Evolutionary conservation across 2,888 invertebrate species (phyloP).

Genomic region (Dynastes tityus): DNA sequence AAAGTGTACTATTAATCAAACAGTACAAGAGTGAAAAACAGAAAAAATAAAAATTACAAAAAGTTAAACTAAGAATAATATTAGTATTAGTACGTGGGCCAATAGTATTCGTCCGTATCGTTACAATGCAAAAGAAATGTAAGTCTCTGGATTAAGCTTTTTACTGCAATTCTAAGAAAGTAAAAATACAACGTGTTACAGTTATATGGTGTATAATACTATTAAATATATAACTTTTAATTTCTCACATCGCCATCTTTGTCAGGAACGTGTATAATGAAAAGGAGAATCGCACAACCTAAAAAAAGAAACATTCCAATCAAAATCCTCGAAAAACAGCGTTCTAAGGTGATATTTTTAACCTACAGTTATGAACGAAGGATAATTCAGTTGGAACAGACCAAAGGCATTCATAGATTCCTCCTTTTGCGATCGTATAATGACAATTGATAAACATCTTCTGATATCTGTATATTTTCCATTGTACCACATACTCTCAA

Average conservation of each 20-base stretch:
- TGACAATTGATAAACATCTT: constrained; percentile 50
- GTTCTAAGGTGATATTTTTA: neutral
- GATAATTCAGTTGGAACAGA: constrained; percentile 54
- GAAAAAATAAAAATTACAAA: too few relatives aligned
- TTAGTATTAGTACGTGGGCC: too few relatives aligned
- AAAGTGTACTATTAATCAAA: too few relatives aligned
- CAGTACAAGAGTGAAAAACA: too few relatives aligned
- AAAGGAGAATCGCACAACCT: constrained; percentile 56
- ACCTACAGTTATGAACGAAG: constrained; percentile 53
- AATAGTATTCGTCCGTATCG: too few relatives aligned
- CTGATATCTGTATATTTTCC: constrained; percentile 36
- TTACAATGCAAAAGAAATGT: too few relatives aligned
- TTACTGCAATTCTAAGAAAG: too few relatives aligned
- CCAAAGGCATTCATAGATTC: constrained; percentile 52
- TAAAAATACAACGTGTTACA: too few relatives aligned
- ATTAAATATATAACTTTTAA: neutral
- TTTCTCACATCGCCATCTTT: constrained; percentile 17
- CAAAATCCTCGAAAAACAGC: neutral
- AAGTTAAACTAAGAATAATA: too few relatives aligned
- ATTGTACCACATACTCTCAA: constrained; percentile 49
- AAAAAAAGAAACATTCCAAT: constrained; percentile 17
- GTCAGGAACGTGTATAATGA: constrained; percentile 54
- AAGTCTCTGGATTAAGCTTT: too few relatives aligned
- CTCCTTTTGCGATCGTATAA: constrained; percentile 48
- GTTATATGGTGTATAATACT: neutral